Percentiles rank a stretch among this genome's conserved stretches.
Conservation (phyloP, 2,797 vertebrate species). For the Chanos chanos region DNA sequence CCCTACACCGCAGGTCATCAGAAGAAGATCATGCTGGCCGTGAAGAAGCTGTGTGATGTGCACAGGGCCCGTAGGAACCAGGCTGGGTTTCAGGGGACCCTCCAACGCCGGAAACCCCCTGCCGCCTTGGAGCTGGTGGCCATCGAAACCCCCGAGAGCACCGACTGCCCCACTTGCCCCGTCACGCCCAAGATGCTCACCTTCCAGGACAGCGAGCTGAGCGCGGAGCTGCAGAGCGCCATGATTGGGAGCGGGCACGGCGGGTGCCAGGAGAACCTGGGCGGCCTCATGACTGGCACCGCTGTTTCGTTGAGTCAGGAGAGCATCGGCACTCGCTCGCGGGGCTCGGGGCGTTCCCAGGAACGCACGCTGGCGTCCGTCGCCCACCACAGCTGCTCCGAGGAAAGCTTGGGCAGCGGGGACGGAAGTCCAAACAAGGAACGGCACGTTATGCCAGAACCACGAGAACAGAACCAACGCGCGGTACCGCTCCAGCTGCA, state of each 20-base stretch:
- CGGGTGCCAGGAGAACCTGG: conserved; percentile 73
- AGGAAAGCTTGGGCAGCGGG: conserved; percentile 68
- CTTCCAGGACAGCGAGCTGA: conserved; percentile 92
- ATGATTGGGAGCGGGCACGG: conserved; percentile 71
- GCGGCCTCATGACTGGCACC: conserved; percentile 61
- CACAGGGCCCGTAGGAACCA: conserved; percentile 67
- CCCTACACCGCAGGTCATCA: conserved; percentile 85
- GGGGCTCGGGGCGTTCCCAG: conserved; percentile 85
- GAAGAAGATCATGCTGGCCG: conserved; percentile 96
- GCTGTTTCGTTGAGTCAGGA: conserved; percentile 76
- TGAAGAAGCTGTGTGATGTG: conserved; percentile 86
- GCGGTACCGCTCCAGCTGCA: conserved; percentile 63
- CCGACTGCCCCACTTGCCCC: conserved; percentile 52
- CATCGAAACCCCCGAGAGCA: conserved; percentile 54
- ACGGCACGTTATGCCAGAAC: conserved; percentile 79
- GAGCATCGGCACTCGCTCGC: conserved; percentile 83
- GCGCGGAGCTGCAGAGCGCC: conserved; percentile 86
- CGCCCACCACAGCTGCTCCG: conserved; percentile 58
- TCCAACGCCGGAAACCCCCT: conserved; percentile 52
- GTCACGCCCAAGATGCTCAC: conserved; percentile 76
- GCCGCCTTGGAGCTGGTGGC: conserved; percentile 64
- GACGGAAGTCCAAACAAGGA: conserved; percentile 54
- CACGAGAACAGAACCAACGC: conserved; percentile 73
- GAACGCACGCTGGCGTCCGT: conserved; percentile 66
- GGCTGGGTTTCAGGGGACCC: conserved; percentile 49